phyloP scores from a whole-genome alignment of 2,888 invertebrate species.

The Tenthredo scrophulariae region DNA sequence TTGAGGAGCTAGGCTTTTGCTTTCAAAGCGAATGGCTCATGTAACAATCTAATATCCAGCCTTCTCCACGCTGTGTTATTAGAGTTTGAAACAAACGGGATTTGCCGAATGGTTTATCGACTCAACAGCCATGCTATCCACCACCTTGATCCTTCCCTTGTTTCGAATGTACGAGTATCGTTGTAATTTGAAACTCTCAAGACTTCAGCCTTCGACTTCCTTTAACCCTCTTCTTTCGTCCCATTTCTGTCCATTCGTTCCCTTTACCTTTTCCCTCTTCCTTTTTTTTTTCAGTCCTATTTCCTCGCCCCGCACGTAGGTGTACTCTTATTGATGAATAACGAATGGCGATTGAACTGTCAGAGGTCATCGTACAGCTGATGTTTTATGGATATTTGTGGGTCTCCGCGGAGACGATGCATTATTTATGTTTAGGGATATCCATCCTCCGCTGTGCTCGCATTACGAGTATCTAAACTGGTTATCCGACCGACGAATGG shows the following conservation, averaged over 20 bases:
- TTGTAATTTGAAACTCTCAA: not conserved
- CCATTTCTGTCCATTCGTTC: not conserved
- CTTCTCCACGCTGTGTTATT: not conserved
- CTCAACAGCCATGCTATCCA: not conserved
- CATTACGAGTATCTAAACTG: constrained; percentile 60
- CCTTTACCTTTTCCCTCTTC: not conserved
- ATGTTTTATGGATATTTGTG: constrained; percentile 70
- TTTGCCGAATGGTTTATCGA: constrained; percentile 27
- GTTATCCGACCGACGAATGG: constrained; percentile 53
- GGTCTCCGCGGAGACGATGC: constrained; percentile 63
- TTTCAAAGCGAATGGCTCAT: not conserved
- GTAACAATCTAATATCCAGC: not conserved
- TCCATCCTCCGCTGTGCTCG: constrained; percentile 51
- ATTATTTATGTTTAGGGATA: constrained; percentile 68
- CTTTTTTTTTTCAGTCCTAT: not conserved
- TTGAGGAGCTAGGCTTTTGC: not conserved
- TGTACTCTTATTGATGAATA: constrained; percentile 48
- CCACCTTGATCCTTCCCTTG: not conserved
- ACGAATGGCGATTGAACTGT: constrained; percentile 50
- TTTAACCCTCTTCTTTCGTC: not conserved
- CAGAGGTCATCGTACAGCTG: constrained; percentile 70
- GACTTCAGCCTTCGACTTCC: not conserved
- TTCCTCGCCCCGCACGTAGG: not conserved
- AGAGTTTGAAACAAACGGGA: constrained; percentile 31
- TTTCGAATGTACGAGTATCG: not conserved